phyloP scores from a whole-genome alignment of 2,797 vertebrate genomes.

The Macrochelys suwanniensis region DNA sequence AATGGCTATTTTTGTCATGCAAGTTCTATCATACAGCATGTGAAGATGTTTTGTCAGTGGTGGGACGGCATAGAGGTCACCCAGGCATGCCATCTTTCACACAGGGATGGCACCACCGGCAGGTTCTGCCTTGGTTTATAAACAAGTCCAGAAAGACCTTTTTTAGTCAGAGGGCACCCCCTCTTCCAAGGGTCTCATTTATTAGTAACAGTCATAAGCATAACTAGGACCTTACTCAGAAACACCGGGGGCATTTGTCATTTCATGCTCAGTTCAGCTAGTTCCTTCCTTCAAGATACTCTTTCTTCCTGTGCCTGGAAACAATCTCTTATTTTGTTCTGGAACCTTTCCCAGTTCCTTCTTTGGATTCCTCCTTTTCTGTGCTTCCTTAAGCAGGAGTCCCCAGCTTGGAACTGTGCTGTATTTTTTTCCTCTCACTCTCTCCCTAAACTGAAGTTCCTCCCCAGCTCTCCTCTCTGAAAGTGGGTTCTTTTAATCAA shows the following conservation, averaged over 20 bases:
- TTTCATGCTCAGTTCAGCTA: not conserved
- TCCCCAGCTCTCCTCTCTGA: not conserved
- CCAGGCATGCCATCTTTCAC: not conserved
- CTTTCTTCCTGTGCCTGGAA: not conserved
- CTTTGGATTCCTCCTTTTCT: not conserved
- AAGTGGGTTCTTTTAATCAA: not conserved
- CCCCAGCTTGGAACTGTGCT: not conserved
- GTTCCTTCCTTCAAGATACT: not conserved
- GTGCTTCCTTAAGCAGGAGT: not conserved
- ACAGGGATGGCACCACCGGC: not conserved
- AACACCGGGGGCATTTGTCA: not conserved
- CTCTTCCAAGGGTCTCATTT: not conserved
- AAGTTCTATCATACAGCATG: not conserved
- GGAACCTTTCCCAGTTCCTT: not conserved
- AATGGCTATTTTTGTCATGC: not conserved
- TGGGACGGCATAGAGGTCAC: not conserved
- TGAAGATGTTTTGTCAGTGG: constrained; percentile 12
- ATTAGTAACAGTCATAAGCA: not conserved
- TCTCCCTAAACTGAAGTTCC: not conserved
- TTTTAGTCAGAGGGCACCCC: not conserved
- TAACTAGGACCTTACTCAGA: not conserved
- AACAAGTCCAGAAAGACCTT: not conserved
- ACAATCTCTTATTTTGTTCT: not conserved
- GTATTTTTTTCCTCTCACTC: not conserved
- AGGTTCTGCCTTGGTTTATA: not conserved